A percentile compares a stretch with the other conserved stretches of the same genome.
phyloP scores from a whole-genome alignment of 2,888 invertebrate species.

The Minunthozetes semirufus region DNA sequence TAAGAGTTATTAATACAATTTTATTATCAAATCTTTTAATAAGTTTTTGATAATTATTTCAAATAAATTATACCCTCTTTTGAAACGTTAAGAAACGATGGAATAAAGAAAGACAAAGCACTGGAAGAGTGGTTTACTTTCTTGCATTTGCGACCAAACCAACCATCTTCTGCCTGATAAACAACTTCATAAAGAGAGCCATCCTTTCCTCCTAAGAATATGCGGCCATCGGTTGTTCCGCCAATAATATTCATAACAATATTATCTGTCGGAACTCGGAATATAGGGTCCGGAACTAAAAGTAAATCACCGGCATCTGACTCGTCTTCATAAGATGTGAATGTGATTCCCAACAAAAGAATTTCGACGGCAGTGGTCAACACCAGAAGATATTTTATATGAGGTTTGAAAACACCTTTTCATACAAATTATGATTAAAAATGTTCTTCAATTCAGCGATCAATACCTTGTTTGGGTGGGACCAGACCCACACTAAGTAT shows the following conservation, averaged over 20 bases:
- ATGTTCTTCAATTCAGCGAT: not conserved
- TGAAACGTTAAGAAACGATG: conserved; percentile 74
- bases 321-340: conserved; percentile 43
- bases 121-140: conserved; percentile 90
- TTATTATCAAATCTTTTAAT: conserved; percentile 41
- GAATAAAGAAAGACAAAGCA: conserved; percentile 75
- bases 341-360: conserved; percentile 70
- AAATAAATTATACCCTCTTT: conserved; percentile 55
- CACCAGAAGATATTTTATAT: conserved; percentile 82
- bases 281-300: conserved; percentile 87
- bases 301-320: conserved; percentile 61
- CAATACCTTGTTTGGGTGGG: conserved; percentile 61
- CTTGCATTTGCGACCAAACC: conserved; percentile 80
- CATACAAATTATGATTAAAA: too few species aligned
- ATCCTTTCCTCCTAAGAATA: conserved; percentile 91
- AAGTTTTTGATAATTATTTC: not conserved
- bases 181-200: conserved; percentile 88
- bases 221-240: conserved; percentile 72
- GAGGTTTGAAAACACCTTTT: conserved; percentile 72
- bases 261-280: conserved; percentile 82
- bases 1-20: too few species aligned
- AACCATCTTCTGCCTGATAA: conserved; percentile 68
- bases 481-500: conserved; percentile 88
- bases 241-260: conserved; percentile 72
- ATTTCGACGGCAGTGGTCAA: conserved; percentile 93